phyloP scores from a whole-genome alignment of 2,113 vertebrate genomes.

The Petroica traversi region DNA sequence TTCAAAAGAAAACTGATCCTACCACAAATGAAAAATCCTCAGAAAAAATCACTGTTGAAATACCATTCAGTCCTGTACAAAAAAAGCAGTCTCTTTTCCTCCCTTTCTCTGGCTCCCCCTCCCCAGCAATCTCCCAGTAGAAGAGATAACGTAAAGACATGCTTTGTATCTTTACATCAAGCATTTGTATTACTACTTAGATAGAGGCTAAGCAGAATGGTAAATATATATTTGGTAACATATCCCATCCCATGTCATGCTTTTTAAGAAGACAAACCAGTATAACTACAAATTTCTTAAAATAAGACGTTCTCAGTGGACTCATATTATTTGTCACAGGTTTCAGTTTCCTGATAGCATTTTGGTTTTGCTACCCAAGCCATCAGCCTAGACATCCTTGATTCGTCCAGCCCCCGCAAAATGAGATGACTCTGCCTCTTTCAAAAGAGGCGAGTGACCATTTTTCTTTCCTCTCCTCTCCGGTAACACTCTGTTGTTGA shows the following conservation, averaged over 20 bases:
- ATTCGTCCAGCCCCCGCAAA: background rate
- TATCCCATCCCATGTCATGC: background rate
- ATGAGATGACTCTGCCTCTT: background rate
- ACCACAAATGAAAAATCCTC: background rate
- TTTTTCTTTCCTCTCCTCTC: background rate
- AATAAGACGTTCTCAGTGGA: accelerated
- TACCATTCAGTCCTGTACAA: background rate
- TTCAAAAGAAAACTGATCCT: background rate
- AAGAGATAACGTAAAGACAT: background rate
- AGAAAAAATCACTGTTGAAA: background rate
- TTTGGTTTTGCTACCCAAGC: background rate
- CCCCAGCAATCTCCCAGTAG: background rate
- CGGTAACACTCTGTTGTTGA: background rate
- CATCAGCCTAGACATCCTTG: background rate
- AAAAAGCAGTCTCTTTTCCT: background rate
- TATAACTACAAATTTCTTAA: background rate
- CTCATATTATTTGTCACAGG: background rate
- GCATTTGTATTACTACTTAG: background rate
- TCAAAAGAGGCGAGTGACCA: background rate
- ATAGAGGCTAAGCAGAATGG: background rate
- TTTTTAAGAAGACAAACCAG: background rate
- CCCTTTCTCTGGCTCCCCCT: background rate
- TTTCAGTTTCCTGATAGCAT: background rate
- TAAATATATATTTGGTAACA: background rate
- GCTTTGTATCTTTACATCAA: background rate